Evolutionary conservation across 2,888 invertebrate species (phyloP), one percentile per base, ranked within the genome.

Genomic region (Rhingia campestris): DNA sequence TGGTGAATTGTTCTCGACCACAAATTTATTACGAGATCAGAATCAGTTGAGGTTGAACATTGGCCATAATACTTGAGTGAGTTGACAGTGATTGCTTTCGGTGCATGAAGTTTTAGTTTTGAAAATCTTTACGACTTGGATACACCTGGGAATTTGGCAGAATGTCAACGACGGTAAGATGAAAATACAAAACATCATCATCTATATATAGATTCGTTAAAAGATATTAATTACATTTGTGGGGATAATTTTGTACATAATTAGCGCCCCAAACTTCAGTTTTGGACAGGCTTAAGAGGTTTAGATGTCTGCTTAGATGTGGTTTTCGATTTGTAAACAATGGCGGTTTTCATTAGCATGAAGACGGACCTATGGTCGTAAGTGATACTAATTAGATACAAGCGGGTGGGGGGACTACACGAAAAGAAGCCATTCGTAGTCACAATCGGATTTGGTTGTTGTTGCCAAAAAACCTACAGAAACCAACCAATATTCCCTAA

Each of bases 91-190:
- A 56, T 45, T 67, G 43, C 4, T 22, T 37, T 30, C 12, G 4
- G 6, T 45, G 9, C 4, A 14, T 45, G 35, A 56, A 12, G 4
- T 14, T 56, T 47, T 4, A 43, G 35, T 32, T 51, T 66, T n/a
- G 30, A 47, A 9, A 35, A 7, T 45, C 4, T 22, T 6, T 30
- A 35, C 22, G 2, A 58, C 14, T 59, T 49, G 47, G 33, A 14
- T 41, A 41, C 49, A 43, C 3, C 10, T 54, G 22, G 14, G 30
- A 22, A 54, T 56, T 49, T 33, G 7, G 61, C 39, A 67, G 61
- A 74, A 80, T 80, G 80, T 39, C 54, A 41, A 73, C 6, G 7
- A 53, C 59, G 73, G 80, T 80, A 45, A 67, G 74, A 22, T 22
- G 39, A n/a, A 6, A 63, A 22, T 30, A 47, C 7, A 14, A 35